These are phyloP conservation scores for Palythoa heliodiscus DNA, from an alignment of 92 coral and sea anemone genomes.

Conservation along the genomic window DNA sequence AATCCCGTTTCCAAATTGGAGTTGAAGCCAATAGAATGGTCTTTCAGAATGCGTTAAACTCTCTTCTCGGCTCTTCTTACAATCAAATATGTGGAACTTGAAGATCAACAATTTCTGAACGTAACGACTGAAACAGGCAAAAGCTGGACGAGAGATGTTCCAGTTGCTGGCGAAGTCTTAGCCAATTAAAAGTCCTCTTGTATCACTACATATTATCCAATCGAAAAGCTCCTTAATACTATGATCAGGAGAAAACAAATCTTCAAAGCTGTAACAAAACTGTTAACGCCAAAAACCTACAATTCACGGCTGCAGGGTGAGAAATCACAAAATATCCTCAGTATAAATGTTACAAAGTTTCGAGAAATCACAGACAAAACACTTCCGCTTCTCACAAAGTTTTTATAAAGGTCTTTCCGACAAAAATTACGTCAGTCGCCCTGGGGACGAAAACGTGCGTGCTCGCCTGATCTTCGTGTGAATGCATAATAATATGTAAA, in stretches of 20 bases:
- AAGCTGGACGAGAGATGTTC: slow-evolving; percentile 10
- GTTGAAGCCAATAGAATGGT: background rate
- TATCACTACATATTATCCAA: slow-evolving; percentile 9
- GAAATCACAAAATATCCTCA: background rate
- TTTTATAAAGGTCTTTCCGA: background rate
- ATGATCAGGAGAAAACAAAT: background rate
- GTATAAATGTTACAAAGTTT: background rate
- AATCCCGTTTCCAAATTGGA: background rate
- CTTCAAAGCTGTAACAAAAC: background rate
- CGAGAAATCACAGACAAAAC: background rate
- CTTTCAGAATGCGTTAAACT: background rate
- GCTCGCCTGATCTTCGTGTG: background rate
- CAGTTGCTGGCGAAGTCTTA: slow-evolving; percentile 14
- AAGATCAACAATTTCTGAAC: slow-evolving; percentile 9
- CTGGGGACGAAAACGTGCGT: slow-evolving; percentile 5
- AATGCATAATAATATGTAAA: background rate
- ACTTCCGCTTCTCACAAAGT: background rate
- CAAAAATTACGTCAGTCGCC: background rate
- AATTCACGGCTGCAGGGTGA: background rate
- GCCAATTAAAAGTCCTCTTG: slow-evolving; percentile 22
- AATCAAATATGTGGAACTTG: background rate
- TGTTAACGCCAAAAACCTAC: background rate
- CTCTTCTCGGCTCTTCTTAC: background rate
- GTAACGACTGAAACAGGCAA: slow-evolving; percentile 26
- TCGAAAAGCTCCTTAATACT: background rate